Conservation (phyloP, 37 sponge, comb jelly and placozoan species). For the Spongilla lacustris region DNA sequence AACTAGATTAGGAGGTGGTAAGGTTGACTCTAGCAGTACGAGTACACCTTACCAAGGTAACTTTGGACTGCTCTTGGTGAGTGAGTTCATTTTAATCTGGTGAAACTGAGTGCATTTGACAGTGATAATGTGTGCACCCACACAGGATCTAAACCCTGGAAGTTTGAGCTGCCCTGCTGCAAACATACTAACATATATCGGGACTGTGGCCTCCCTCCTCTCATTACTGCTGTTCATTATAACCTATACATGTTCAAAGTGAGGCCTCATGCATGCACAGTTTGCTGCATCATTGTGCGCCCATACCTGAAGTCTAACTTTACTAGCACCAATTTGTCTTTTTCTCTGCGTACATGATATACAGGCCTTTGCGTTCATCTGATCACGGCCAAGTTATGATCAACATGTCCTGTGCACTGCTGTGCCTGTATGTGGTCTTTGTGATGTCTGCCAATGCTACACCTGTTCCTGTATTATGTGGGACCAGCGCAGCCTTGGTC, state of each 20-base stretch:
- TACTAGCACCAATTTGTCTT: neutral
- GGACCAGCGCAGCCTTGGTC: conserved; percentile 29
- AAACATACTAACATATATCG: conserved; percentile 13
- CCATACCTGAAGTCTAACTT: neutral
- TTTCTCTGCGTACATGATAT: neutral
- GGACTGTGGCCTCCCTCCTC: neutral
- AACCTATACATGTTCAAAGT: conserved; percentile 10
- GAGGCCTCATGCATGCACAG: conserved; percentile 2
- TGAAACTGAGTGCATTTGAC: neutral
- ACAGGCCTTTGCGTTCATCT: conserved; percentile 10
- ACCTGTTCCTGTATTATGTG: conserved; percentile 32
- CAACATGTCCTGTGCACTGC: conserved; percentile 41
- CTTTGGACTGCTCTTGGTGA: conserved; percentile 42
- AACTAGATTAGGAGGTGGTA: neutral
- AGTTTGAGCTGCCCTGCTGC: neutral
- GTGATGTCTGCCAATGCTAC: conserved; percentile 17
- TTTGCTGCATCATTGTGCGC: neutral
- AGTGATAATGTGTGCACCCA: neutral
- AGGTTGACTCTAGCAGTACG: neutral
- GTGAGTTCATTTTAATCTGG: neutral
- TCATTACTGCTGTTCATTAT: conserved; percentile 15
- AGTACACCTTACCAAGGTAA: conserved; percentile 2
- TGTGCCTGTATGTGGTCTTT: conserved; percentile 52
- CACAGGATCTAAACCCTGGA: conserved; percentile 29
- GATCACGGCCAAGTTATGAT: conserved; percentile 20